Percentiles rank a stretch among this genome's conserved stretches.
These are phyloP conservation scores for Napeogenes sylphis DNA, from an alignment of 2,888 invertebrate genomes.

Conservation along the genomic window DNA sequence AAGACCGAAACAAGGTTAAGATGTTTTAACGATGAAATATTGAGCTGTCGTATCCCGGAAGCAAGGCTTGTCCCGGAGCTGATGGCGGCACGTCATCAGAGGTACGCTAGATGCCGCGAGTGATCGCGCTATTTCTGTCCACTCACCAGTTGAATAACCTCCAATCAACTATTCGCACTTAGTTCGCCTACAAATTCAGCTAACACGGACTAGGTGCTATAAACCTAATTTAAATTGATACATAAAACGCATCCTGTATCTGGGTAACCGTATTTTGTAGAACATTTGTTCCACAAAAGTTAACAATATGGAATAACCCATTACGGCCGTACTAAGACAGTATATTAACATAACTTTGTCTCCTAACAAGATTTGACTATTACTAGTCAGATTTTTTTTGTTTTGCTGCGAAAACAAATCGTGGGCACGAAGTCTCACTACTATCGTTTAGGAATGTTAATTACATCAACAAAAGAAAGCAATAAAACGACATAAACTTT, in stretches of 20 bases:
- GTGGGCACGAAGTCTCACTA: background rate
- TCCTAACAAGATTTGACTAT: no score
- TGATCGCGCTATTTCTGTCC: slow-evolving; percentile 70
- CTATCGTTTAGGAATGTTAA: slow-evolving; percentile 2
- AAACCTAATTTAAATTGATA: slow-evolving; percentile 22
- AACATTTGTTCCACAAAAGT: background rate
- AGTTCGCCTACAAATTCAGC: slow-evolving; percentile 52
- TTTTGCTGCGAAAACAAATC: background rate
- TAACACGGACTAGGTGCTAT: slow-evolving; percentile 35
- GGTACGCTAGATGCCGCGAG: slow-evolving; percentile 48
- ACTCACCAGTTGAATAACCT: slow-evolving; percentile 76
- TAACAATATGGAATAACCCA: background rate
- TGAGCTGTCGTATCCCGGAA: slow-evolving; percentile 62
- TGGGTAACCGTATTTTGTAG: background rate
- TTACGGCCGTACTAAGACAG: no score
- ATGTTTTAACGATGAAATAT: slow-evolving; percentile 37
- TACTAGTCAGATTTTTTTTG: no score
- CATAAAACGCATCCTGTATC: slow-evolving; percentile 7
- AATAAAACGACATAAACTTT: background rate
- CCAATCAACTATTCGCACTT: slow-evolving; percentile 77
- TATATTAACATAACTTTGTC: no score
- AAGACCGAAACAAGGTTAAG: slow-evolving; percentile 1
- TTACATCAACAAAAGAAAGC: background rate
- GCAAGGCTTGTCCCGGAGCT: slow-evolving; percentile 43
- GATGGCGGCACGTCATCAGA: slow-evolving; percentile 39